Evolutionary conservation across 2,888 invertebrate species (phyloP).

Genomic region (Onthophagus sagittarius): DNA sequence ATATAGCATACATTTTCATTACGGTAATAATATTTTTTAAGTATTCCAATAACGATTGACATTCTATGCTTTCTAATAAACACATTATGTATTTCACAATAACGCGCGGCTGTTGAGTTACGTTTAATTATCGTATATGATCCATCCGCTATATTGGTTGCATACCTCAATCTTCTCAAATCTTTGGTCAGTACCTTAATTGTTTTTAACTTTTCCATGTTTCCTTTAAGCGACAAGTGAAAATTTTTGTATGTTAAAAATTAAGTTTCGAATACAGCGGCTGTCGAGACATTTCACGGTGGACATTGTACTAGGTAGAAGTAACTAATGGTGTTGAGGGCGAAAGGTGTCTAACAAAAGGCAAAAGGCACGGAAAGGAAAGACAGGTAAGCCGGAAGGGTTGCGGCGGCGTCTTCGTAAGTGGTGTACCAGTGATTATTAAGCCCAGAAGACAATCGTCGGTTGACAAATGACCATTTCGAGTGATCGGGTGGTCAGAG

Average conservation of each 20-base stretch:
- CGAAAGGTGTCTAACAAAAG: neutral
- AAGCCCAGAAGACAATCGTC: slow-evolving; percentile 41
- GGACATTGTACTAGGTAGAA: neutral
- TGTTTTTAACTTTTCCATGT: no score
- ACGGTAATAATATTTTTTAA: neutral
- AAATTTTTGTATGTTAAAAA: neutral
- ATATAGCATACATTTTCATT: neutral
- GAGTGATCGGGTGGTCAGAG: slow-evolving; percentile 46
- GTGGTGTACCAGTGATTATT: slow-evolving; percentile 16
- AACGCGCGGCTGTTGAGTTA: neutral
- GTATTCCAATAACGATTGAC: neutral
- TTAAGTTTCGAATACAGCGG: neutral
- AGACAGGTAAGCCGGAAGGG: slow-evolving; percentile 3
- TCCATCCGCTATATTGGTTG: neutral
- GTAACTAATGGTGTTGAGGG: neutral
- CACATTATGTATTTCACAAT: neutral
- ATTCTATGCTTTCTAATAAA: neutral
- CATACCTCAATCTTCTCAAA: neutral
- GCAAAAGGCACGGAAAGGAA: neutral
- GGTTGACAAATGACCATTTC: slow-evolving; percentile 49
- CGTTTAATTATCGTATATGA: neutral
- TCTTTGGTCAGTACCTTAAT: neutral
- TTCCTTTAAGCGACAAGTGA: neutral
- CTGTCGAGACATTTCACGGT: neutral
- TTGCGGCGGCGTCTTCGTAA: slow-evolving; percentile 3